These are phyloP conservation scores for Formica selysi DNA, from an alignment of 1,140 invertebrate species.

Conservation along the genomic window DNA sequence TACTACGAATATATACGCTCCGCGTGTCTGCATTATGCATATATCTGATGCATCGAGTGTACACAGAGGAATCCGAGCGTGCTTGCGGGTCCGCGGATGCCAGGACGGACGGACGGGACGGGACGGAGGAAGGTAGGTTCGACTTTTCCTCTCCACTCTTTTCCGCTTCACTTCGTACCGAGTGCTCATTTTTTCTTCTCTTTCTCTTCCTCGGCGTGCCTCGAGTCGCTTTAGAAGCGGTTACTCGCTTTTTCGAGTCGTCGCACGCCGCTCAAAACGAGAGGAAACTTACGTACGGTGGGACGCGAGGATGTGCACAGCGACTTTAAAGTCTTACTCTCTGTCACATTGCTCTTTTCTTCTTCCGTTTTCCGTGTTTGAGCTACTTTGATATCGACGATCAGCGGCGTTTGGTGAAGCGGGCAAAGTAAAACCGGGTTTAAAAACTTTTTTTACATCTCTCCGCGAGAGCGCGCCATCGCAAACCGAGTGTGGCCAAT, in stretches of 20 bases:
- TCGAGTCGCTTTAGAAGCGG: conserved; percentile 14
- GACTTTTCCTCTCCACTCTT: conserved; percentile 29
- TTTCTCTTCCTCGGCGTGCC: conserved; percentile 8
- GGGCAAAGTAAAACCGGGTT: neutral
- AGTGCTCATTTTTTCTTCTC: neutral
- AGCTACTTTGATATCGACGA: neutral
- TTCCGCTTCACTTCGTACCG: neutral
- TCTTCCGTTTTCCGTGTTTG: neutral
- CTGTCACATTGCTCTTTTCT: neutral
- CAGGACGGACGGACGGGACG: neutral
- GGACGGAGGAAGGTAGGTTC: neutral
- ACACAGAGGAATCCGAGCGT: conserved; percentile 5
- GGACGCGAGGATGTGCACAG: neutral
- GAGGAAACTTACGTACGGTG: neutral
- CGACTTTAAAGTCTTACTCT: neutral
- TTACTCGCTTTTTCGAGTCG: conserved; percentile 6
- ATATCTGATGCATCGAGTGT: conserved; percentile 54
- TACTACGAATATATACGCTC: too few relatives aligned
- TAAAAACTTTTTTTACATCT: conserved; percentile 31
- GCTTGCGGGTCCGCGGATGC: too few relatives aligned
- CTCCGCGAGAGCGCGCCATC: neutral
- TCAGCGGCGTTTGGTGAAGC: neutral
- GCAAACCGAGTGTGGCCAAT: neutral
- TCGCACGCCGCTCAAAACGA: conserved; percentile 9
- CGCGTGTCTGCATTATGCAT: conserved; percentile 51